Conservation (phyloP, 2,888 invertebrate species). For the Trichopria drosophilae region DNA sequence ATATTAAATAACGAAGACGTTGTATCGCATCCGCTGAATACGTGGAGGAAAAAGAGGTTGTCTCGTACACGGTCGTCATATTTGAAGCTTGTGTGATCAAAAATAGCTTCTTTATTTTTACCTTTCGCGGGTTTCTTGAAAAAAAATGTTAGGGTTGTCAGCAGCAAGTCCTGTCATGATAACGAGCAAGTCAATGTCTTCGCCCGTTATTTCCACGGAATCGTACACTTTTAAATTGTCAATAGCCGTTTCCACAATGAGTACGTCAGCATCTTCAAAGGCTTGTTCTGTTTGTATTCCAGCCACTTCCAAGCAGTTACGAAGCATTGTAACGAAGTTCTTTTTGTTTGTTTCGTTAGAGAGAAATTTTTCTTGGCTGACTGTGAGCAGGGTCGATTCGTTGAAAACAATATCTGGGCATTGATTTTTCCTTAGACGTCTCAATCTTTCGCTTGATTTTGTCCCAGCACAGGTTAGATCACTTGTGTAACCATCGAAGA, state of each 20-base stretch:
- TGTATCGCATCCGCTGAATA: too few species aligned
- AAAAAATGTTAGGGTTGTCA: neutral
- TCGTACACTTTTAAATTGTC: neutral
- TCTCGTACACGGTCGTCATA: neutral
- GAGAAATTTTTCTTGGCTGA: conserved; percentile 37
- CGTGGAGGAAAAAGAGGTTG: neutral
- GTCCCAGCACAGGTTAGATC: conserved; percentile 44
- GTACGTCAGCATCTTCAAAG: too few species aligned
- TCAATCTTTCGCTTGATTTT: conserved; percentile 50
- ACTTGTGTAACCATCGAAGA: conserved; percentile 46
- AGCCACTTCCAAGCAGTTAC: conserved; percentile 47
- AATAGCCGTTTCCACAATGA: conserved; percentile 40
- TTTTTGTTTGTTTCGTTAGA: conserved; percentile 36
- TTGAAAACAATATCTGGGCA: conserved; percentile 50
- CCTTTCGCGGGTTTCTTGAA: conserved; percentile 1
- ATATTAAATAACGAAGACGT: too few species aligned
- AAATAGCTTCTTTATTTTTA: neutral
- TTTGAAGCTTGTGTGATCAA: neutral
- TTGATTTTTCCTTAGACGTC: conserved; percentile 51
- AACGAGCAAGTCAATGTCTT: conserved; percentile 5
- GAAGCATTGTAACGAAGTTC: conserved; percentile 45
- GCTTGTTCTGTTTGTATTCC: conserved; percentile 52
- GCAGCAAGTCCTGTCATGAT: neutral
- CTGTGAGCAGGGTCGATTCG: conserved; percentile 46
- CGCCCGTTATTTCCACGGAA: neutral